These are phyloP conservation scores for Siniperca obscura DNA, from an alignment of 2,797 vertebrate genomes.

Conservation along the genomic window DNA sequence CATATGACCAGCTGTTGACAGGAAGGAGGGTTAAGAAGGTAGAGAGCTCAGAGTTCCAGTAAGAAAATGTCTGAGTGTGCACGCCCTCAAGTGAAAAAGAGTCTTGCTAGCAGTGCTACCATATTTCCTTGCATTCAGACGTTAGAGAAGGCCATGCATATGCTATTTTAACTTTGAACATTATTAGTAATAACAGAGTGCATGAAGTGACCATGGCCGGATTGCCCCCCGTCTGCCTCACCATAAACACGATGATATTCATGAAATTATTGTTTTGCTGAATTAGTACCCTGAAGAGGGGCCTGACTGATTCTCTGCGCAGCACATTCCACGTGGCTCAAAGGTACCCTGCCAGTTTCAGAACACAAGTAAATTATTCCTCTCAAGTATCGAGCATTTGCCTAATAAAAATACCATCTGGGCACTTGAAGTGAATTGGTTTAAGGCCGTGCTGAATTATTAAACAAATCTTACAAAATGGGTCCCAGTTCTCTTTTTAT, in stretches of 20 bases:
- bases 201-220: neutral
- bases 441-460: slow-evolving; percentile 81
- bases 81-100: slow-evolving; percentile 2
- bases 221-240: neutral
- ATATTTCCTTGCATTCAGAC: slow-evolving; percentile 2
- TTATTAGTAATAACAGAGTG: slow-evolving; percentile 18
- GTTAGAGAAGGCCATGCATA: neutral
- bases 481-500: slow-evolving; percentile 68
- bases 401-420: slow-evolving; percentile 84
- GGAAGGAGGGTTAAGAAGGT: slow-evolving; percentile 27
- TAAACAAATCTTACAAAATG: slow-evolving; percentile 77
- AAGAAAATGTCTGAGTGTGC: slow-evolving; percentile 24
- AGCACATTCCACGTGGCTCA: slow-evolving; percentile 54
- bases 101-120: neutral
- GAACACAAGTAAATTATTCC: slow-evolving; percentile 77
- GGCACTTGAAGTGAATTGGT: slow-evolving; percentile 80
- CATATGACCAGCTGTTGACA: slow-evolving; percentile 47
- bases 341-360: slow-evolving; percentile 67
- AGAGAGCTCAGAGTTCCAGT: neutral
- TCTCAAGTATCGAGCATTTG: slow-evolving; percentile 77
- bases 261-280: slow-evolving; percentile 68
- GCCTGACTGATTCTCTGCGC: slow-evolving; percentile 54
- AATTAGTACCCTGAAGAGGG: slow-evolving; percentile 54
- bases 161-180: slow-evolving; percentile 17
- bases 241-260: slow-evolving; percentile 58